phyloP scores from a whole-genome alignment of 92 coral and sea anemone species.

The Nematostella vectensis region DNA sequence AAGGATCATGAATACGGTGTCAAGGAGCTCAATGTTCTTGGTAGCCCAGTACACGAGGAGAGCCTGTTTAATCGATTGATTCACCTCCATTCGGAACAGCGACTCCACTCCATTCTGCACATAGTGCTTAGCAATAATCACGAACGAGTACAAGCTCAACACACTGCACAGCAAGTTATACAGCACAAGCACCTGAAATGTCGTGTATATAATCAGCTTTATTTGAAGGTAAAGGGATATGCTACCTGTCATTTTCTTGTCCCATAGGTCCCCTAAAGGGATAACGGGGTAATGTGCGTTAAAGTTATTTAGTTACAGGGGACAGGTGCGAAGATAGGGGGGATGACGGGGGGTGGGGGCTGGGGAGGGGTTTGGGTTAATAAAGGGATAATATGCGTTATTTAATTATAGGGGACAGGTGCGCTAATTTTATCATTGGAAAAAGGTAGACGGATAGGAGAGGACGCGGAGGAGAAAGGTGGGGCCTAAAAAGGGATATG shows the following conservation, averaged over 20 bases:
- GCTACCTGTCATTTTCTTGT: not conserved
- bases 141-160: constrained; percentile 67
- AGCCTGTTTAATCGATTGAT: constrained; percentile 42
- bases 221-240: not conserved
- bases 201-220: not conserved
- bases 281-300: too few relatives aligned
- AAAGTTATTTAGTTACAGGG: too few relatives aligned
- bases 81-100: constrained; percentile 32
- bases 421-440: too few relatives aligned
- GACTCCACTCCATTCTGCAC: constrained; percentile 18
- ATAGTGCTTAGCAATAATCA: constrained; percentile 8
- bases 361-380: too few relatives aligned
- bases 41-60: constrained; percentile 60
- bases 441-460: too few relatives aligned
- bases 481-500: too few relatives aligned
- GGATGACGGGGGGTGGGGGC: too few relatives aligned
- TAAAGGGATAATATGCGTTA: too few relatives aligned
- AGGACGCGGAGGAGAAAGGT: too few relatives aligned
- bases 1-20: constrained; percentile 69
- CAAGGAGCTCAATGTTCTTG: constrained; percentile 60
- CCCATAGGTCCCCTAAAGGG: too few relatives aligned
- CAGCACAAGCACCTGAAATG: constrained; percentile 58
- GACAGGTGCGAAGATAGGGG: too few relatives aligned
- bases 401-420: too few relatives aligned
- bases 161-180: constrained; percentile 92